Conservation (phyloP, 2,113 vertebrate species). For the Amphiprion percula region DNA sequence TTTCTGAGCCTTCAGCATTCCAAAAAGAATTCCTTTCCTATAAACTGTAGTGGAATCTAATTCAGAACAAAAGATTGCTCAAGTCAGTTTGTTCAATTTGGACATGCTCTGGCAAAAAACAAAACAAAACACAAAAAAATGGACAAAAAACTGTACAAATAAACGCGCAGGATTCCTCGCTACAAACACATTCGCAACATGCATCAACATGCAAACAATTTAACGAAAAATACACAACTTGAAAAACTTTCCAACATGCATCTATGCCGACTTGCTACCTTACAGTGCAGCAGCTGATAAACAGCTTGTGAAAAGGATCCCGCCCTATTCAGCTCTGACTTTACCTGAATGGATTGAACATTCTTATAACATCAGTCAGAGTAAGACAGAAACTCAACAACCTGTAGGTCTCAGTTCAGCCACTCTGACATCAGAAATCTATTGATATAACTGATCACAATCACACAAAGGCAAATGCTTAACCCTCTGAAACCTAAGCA, state of each 20-base stretch:
- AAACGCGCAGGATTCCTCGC: background rate
- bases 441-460: background rate
- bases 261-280: conserved; percentile 32
- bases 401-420: conserved; percentile 53
- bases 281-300: background rate
- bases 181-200: background rate
- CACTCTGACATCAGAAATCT: conserved; percentile 9
- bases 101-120: no score
- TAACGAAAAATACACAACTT: background rate
- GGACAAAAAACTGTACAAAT: background rate
- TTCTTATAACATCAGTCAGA: conserved; percentile 62
- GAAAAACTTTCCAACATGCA: background rate
- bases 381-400: background rate
- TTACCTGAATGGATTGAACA: conserved; percentile 61
- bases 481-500: no score
- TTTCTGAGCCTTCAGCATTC: no score
- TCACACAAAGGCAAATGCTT: conserved; percentile 24
- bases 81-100: no score
- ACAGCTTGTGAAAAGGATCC: conserved; percentile 26
- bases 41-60: no score
- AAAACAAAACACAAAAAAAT: no score
- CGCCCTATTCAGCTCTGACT: conserved; percentile 26
- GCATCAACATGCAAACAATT: conserved; percentile 32
- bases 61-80: no score
- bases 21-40: no score